Evolutionary conservation across 2,797 vertebrate genomes (phyloP).

Genomic region (Scolopax rusticola): DNA sequence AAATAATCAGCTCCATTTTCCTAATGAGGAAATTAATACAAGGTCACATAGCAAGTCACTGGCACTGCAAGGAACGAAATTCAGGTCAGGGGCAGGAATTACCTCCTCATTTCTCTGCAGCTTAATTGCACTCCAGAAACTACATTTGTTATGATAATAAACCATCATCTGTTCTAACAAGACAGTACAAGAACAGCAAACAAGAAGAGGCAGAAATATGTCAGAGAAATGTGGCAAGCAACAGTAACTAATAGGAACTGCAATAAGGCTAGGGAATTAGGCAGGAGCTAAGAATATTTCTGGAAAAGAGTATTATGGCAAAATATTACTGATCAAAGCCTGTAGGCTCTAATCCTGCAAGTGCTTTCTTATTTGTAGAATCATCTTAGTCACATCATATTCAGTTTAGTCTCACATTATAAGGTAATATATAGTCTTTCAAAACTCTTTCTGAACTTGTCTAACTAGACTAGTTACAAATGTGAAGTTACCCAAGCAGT

Average conservation of each 20-base stretch:
- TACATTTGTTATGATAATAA: background rate
- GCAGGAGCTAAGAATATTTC: slow-evolving; percentile 9
- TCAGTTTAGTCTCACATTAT: background rate
- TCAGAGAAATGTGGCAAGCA: slow-evolving; percentile 14
- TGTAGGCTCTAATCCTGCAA: background rate
- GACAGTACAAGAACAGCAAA: background rate
- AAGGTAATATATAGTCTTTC: background rate
- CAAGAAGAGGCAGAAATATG: background rate
- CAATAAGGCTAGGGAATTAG: background rate
- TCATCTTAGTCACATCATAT: background rate
- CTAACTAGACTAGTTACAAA: background rate
- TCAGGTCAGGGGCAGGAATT: slow-evolving; percentile 28
- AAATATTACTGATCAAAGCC: slow-evolving; percentile 30
- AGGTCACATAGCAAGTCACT: slow-evolving; percentile 23
- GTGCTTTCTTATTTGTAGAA: background rate
- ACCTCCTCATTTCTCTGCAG: background rate
- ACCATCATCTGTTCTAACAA: slow-evolving; percentile 8
- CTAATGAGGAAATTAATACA: slow-evolving; percentile 60
- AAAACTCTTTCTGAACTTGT: background rate
- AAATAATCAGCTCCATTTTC: slow-evolving; percentile 48
- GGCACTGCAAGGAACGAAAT: slow-evolving; percentile 15
- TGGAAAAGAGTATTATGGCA: background rate
- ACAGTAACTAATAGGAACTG: background rate
- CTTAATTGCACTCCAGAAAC: background rate
- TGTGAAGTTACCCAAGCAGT: background rate